Evolutionary conservation across 2,797 vertebrate species (phyloP).

Genomic region (Girardinus metallicus): DNA sequence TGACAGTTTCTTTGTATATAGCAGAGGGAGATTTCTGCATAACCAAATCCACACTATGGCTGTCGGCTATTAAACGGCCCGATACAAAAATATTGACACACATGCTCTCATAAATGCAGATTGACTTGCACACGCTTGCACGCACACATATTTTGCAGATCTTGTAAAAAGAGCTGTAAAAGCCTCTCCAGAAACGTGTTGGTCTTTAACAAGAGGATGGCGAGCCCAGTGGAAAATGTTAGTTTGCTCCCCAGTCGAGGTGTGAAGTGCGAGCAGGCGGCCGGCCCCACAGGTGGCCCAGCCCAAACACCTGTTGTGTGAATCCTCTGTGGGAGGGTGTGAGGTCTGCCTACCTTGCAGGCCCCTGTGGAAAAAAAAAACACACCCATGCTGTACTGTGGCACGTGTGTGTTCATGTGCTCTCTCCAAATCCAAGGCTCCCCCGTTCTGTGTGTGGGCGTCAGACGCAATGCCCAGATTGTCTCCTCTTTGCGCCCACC

Average conservation of each 20-base stretch:
- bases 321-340: conserved; percentile 76
- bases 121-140: conserved; percentile 61
- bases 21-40: conserved; percentile 75
- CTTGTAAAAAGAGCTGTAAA: conserved; percentile 78
- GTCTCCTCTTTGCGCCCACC: conserved; percentile 74
- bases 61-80: conserved; percentile 77
- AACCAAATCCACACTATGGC: conserved; percentile 80
- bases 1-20: conserved; percentile 73
- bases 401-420: conserved; percentile 55
- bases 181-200: conserved; percentile 72
- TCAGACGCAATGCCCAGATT: conserved; percentile 76
- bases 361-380: conserved; percentile 70
- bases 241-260: conserved; percentile 77
- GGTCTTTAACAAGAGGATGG: conserved; percentile 78
- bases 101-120: conserved; percentile 68
- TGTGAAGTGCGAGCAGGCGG: conserved; percentile 80
- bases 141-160: conserved; percentile 65
- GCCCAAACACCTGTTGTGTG: conserved; percentile 84
- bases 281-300: conserved; percentile 80
- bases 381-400: conserved; percentile 60
- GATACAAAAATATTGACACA: conserved; percentile 73
- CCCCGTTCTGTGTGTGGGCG: conserved; percentile 65
- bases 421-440: conserved; percentile 43
- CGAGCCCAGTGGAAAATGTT: conserved; percentile 83
- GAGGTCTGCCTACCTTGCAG: conserved; percentile 70